Evolutionary conservation across 2,888 invertebrate genomes (phyloP), one percentile per base, ranked within the genome.

Genomic region (Embidobia sp.): DNA sequence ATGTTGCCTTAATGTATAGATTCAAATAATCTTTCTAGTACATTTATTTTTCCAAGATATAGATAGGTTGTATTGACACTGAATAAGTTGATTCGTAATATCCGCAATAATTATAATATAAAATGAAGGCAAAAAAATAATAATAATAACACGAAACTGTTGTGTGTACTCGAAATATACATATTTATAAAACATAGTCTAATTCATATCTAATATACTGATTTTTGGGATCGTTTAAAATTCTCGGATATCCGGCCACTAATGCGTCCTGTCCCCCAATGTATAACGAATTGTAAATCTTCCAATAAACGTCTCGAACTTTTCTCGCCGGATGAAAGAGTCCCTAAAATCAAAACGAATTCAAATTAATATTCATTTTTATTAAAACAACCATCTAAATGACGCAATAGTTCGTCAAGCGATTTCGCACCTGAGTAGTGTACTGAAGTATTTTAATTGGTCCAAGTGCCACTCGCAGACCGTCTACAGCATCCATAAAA

Each of bases 241-340:
- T 96, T 81, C 98, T 91, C n/a, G 99, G 99, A 90, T 98, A 99
- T 10, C 98, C 98, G 42, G 97, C 97, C 19, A 99, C 98, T 55
- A 99, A 91, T 0, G 99, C 96, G 90, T 99, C 99, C 90, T 99
- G 99, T 4, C 98, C 98, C 18, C 99, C 99, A 83, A 99, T 99
- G 87, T 99, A 99, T 57, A 99, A 92, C 0, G 98, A 98, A 91
- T 99, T 99, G 91, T 99, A 99, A 82, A 98, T 98, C 91, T 99
- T 99, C 99, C 99, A 99, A 89, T 99, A 99, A 0, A 99, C 99
- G 89, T 99, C 99, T 19, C 99, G 94, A 0, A 99, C 99, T 91
- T 99, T 99, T 66, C 99, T 92, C 4, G 99, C 99, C 0, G 99
- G 99, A 91, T 99, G 99, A 90, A 99, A 99, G 44, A 99, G 91